Base-by-base conservation (phyloP, 2,888 invertebrate genomes). In the Athalia rosae region DNA sequence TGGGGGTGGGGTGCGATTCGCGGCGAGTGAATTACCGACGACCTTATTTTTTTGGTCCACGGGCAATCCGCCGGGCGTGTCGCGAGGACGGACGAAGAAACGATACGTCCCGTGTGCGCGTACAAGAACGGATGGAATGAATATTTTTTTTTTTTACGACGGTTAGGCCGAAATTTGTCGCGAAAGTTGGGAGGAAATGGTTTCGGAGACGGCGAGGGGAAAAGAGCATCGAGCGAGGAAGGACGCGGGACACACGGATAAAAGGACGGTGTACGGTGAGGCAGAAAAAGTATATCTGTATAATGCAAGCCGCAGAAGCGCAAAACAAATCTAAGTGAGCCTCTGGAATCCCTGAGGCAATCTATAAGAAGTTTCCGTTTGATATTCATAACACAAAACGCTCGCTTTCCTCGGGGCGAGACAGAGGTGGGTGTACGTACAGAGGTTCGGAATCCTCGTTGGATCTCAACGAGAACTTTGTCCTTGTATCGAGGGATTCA, bases 351-450 rank as follows among this genome's bases (percentile, higher is more conserved):
- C 76, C 76, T 13, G 47, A 59, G 76, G 76, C 59, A 77, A 77
- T 77, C 76, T 67, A 77, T 77, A 77, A 77, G 59, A 77, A 77
- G 76, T 77, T 77, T 77, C 59, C 76, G 67, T 77, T 77, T 77
- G 76, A 77, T 69, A 77, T 77, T 77, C 76, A 77, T 77, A 77
- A 67, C 76, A 77, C 76, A 77, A 77, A 77, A 77, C 76, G 76
- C 67, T 48, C 67, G 76, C 63, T 74, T 62, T 74, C 74, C 74
- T 74, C 74, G 45, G 74, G 74, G 61, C 61, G 61, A 56, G 61
- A 62, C 61, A 15, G 50, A 61, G 61, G 48, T 47, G 59, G 41
- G 48, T 50, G 53, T 13, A 43, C 2, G 67, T 53, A 71, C 71
- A 28, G 48, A 61, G 74, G 61, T 74, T 50, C 61, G 28, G 74